Percentiles rank a stretch among this genome's conserved stretches.
Conservation (phyloP, 2,113 vertebrate species). For the Hippocampus zosterae region DNA sequence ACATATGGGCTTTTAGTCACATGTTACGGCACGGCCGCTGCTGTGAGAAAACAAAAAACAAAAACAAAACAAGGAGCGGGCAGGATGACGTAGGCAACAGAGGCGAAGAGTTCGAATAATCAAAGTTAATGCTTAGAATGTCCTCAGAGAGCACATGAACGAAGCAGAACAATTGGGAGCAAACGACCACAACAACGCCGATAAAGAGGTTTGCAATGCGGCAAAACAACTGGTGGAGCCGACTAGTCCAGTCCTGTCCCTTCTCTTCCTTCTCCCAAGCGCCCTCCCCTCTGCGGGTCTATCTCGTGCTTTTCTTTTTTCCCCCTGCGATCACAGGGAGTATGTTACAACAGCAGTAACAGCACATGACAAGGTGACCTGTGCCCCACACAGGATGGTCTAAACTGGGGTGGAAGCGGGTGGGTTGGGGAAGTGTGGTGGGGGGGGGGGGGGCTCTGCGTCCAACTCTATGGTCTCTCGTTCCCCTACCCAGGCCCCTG, state of each 20-base stretch:
- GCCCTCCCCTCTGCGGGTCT: constrained; percentile 51
- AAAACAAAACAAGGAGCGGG: background rate
- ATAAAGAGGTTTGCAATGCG: constrained; percentile 50
- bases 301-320: constrained; percentile 47
- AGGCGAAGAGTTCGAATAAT: background rate
- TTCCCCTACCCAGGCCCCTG: constrained; percentile 50
- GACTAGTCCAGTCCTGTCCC: constrained; percentile 63
- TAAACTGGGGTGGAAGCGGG: constrained; percentile 51
- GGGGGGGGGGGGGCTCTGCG: constrained; percentile 57
- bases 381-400: constrained; percentile 69
- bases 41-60: background rate
- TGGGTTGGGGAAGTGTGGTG: constrained; percentile 24
- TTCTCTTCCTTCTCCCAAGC: constrained; percentile 31
- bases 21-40: constrained; percentile 16
- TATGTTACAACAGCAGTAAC: constrained; percentile 60
- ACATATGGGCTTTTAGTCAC: constrained; percentile 33
- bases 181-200: constrained; percentile 34
- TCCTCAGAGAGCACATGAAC: constrained; percentile 9
- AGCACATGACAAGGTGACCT: constrained; percentile 73
- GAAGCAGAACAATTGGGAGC: constrained; percentile 29
- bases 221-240: constrained; percentile 51
- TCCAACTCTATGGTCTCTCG: constrained; percentile 56
- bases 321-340: constrained; percentile 49
- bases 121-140: constrained; percentile 1
- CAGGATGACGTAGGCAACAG: background rate